A percentile compares a stretch with the other conserved stretches of the same genome.
phyloP scores from a whole-genome alignment of 2,888 invertebrate genomes.

The Lycophotia porphyrea region DNA sequence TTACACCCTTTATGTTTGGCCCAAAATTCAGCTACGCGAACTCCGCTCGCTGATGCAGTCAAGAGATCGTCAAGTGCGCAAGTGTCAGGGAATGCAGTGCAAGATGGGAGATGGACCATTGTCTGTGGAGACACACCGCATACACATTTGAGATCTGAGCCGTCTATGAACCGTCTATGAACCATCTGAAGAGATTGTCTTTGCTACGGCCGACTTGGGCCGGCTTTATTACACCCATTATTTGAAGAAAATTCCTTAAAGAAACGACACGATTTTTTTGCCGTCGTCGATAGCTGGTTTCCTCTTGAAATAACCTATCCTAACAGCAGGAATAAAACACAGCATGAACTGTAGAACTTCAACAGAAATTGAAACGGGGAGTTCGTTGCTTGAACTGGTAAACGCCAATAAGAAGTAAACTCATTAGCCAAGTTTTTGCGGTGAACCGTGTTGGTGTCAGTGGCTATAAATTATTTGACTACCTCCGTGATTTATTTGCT shows the following conservation, averaged over 20 bases:
- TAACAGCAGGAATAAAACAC: conserved; percentile 12
- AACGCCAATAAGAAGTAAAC: conserved; percentile 70
- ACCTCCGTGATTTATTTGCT: conserved; percentile 64
- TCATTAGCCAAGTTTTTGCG: conserved; percentile 68
- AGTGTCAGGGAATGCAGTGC: no score
- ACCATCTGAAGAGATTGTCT: no score
- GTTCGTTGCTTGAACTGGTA: conserved; percentile 65
- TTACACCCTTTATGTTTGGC: no score
- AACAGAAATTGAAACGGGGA: conserved; percentile 69
- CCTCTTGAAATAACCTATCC: background rate
- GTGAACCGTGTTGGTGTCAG: conserved; percentile 57
- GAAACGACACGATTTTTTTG: background rate
- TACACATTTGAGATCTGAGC: no score
- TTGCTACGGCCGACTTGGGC: no score
- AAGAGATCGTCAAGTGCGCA: no score
- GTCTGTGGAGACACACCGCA: no score
- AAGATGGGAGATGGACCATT: no score
- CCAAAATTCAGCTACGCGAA: no score
- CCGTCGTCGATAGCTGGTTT: background rate
- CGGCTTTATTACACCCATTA: no score
- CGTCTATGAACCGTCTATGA: no score
- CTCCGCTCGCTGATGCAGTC: no score
- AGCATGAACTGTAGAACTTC: conserved; percentile 50
- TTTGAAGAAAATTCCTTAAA: background rate
- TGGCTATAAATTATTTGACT: conserved; percentile 63